Evolutionary conservation across 1,140 invertebrate species (phyloP).

Genomic region (Drosophila carrolli): DNA sequence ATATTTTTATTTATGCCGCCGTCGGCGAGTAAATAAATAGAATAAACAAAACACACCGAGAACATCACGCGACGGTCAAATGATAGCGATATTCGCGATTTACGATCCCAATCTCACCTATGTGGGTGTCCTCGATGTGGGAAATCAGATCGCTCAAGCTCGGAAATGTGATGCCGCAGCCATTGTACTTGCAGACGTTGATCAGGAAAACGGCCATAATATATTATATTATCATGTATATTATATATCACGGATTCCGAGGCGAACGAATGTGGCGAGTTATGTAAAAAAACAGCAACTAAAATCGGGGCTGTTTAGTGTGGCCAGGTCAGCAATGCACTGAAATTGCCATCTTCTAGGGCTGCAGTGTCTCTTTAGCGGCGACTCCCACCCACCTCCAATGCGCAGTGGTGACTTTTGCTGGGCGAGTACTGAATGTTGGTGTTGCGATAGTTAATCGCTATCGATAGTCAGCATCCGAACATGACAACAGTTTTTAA

Average conservation of each 20-base stretch:
- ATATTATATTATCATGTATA: conserved; percentile 8
- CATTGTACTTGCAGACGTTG: conserved; percentile 94
- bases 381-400: not conserved
- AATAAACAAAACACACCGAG: conserved; percentile 77
- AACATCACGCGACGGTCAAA: conserved; percentile 73
- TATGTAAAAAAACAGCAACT: conserved; percentile 41
- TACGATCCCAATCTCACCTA: conserved; percentile 86
- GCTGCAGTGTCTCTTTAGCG: conserved; percentile 1
- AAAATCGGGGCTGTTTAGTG: conserved; percentile 6
- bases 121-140: conserved; percentile 94
- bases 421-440: conserved; percentile 64
- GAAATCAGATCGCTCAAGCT: conserved; percentile 91
- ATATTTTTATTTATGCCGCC: conserved; percentile 34
- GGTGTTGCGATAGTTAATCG: conserved; percentile 7
- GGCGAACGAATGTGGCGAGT: conserved; percentile 75
- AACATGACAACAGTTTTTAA: conserved; percentile 29
- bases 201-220: conserved; percentile 93
- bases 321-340: conserved; percentile 8
- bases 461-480: conserved; percentile 46
- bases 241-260: conserved; percentile 71
- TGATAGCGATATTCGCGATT: conserved; percentile 36
- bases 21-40: conserved; percentile 65
- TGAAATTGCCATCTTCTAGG: not conserved
- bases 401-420: conserved; percentile 22
- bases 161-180: conserved; percentile 92